These are phyloP conservation scores for Oscheius sp. DNA, from an alignment of 1,140 invertebrate species.

Conservation along the genomic window DNA sequence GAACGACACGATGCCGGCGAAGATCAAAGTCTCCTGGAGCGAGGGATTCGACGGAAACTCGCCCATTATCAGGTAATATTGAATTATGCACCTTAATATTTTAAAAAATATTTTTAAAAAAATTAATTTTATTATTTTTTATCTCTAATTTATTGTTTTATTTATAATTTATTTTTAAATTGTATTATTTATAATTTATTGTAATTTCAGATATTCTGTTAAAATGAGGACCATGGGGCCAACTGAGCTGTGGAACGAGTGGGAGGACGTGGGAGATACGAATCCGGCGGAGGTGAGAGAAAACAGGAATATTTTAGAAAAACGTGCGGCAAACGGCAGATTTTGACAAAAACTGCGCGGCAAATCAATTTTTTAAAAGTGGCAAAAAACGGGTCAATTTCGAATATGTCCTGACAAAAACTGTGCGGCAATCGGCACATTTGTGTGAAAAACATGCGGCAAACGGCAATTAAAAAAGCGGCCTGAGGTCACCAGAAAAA, in stretches of 20 bases:
- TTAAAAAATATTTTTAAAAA: no score
- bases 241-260: conserved; percentile 63
- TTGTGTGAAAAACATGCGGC: no score
- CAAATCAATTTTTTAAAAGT: no score
- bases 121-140: no score
- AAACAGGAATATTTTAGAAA: neutral
- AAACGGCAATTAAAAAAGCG: no score
- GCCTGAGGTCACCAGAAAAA: no score
- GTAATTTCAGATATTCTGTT: conserved; percentile 69
- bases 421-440: neutral
- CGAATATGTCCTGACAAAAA: neutral
- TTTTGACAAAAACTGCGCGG: no score
- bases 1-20: conserved; percentile 68
- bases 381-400: neutral
- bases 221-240: conserved; percentile 76
- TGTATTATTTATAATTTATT: neutral
- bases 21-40: conserved; percentile 78
- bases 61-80: conserved; percentile 76
- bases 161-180: neutral
- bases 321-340: no score
- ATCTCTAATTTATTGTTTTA: neutral
- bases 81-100: neutral
- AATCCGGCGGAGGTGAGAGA: neutral
- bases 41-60: conserved; percentile 95
- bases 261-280: conserved; percentile 66